Evolutionary conservation across 2,888 invertebrate genomes (phyloP).

Genomic region (Thelaira solivaga): DNA sequence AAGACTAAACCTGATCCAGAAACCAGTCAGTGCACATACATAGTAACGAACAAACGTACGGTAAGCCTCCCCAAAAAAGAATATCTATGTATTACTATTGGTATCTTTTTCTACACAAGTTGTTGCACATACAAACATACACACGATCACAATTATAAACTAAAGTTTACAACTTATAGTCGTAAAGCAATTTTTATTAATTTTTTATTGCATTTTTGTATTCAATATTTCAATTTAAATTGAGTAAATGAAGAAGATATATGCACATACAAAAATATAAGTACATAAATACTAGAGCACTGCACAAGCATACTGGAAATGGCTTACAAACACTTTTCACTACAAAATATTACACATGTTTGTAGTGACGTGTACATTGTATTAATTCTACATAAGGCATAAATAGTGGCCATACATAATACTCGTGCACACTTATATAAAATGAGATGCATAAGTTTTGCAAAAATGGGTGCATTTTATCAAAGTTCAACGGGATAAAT

Average conservation of each 20-base stretch:
- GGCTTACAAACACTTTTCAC: too few relatives aligned
- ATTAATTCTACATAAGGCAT: too few relatives aligned
- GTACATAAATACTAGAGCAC: neutral
- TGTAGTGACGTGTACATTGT: too few relatives aligned
- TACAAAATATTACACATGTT: neutral
- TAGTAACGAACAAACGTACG: too few relatives aligned
- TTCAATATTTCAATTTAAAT: neutral
- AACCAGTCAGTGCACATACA: too few relatives aligned
- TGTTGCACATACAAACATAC: neutral
- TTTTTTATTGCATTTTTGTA: conserved; percentile 3
- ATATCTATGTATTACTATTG: conserved; percentile 21
- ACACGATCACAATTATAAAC: neutral
- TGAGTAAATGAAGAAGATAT: neutral
- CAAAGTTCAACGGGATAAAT: too few relatives aligned
- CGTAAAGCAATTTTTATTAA: conserved; percentile 12
- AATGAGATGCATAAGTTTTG: too few relatives aligned
- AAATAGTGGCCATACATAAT: too few relatives aligned
- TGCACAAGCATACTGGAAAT: too few relatives aligned
- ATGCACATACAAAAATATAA: neutral
- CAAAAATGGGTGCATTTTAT: too few relatives aligned
- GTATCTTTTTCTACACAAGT: neutral
- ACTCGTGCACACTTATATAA: too few relatives aligned
- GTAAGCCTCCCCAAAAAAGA: conserved; percentile 31
- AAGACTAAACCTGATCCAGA: conserved; percentile 52
- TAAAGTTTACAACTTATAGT: conserved; percentile 2